phyloP scores from a whole-genome alignment of 2,797 vertebrate genomes.

The Sphaeramia orbicularis region DNA sequence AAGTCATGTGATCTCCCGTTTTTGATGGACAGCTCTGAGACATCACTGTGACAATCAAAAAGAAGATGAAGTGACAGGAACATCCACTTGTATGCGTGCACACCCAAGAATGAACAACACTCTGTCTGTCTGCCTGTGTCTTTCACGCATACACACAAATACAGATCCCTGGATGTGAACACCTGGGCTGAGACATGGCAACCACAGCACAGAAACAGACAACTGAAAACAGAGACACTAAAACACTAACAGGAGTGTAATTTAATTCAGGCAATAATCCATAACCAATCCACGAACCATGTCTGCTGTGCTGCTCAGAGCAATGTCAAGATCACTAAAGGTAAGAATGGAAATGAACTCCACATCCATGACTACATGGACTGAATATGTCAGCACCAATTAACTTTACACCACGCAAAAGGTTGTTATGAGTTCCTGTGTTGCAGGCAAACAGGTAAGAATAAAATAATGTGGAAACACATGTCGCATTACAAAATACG shows the following conservation, averaged over 20 bases:
- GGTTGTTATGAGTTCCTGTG: conserved; percentile 41
- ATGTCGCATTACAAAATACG: background rate
- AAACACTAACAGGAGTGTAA: conserved; percentile 41
- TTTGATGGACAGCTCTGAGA: conserved; percentile 63
- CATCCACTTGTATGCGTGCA: conserved; percentile 43
- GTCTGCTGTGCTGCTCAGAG: conserved; percentile 54
- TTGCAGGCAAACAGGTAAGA: conserved; percentile 54
- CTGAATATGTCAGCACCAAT: conserved; percentile 70
- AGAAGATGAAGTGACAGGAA: conserved; percentile 62
- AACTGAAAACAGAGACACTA: conserved; percentile 27
- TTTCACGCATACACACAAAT: conserved; percentile 17
- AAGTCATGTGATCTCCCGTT: conserved; percentile 19
- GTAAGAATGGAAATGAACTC: conserved; percentile 58
- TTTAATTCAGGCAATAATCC: conserved; percentile 54
- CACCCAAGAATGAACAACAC: conserved; percentile 39
- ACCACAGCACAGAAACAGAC: conserved; percentile 2
- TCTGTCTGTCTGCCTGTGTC: conserved; percentile 12
- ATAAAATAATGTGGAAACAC: conserved; percentile 27
- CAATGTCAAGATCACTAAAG: conserved; percentile 69
- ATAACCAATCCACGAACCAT: conserved; percentile 35
- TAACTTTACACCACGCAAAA: conserved; percentile 56
- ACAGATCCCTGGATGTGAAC: background rate
- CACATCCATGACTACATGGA: conserved; percentile 50
- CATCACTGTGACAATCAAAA: conserved; percentile 59
- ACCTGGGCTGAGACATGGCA: conserved; percentile 16